phyloP scores from a whole-genome alignment of 1,140 invertebrate genomes.

The Scaptomyza hsui region DNA sequence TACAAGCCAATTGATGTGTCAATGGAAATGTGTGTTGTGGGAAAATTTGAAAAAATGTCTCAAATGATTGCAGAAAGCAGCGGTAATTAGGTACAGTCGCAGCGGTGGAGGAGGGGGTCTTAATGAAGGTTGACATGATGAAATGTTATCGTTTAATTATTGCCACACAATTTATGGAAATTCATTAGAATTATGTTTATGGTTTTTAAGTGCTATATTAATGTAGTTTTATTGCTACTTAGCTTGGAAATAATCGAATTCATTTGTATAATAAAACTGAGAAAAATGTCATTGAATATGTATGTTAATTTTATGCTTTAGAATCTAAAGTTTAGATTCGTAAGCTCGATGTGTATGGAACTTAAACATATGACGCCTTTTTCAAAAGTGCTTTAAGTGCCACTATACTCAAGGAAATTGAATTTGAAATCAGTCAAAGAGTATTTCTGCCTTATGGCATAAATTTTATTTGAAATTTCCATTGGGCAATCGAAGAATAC shows the following conservation, averaged over 20 bases:
- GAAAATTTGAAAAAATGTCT: slow-evolving; percentile 38
- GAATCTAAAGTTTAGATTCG: background rate
- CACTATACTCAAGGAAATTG: background rate
- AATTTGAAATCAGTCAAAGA: slow-evolving; percentile 23
- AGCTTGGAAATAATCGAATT: too few species aligned
- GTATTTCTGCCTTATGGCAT: slow-evolving; percentile 38
- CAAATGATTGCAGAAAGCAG: slow-evolving; percentile 42
- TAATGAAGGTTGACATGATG: slow-evolving; percentile 64
- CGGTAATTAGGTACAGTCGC: slow-evolving; percentile 62
- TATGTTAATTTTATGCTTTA: background rate
- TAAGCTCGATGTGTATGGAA: background rate
- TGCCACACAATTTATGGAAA: slow-evolving; percentile 75
- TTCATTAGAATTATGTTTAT: slow-evolving; percentile 65
- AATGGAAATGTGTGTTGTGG: slow-evolving; percentile 48
- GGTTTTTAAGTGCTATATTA: slow-evolving; percentile 16
- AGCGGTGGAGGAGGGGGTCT: slow-evolving; percentile 7
- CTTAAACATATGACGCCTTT: background rate
- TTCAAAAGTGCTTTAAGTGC: background rate
- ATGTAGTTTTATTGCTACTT: slow-evolving; percentile 14
- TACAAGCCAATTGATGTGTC: slow-evolving; percentile 46
- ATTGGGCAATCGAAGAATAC: slow-evolving; percentile 48
- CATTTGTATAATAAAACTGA: too few species aligned
- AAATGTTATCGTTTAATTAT: slow-evolving; percentile 73
- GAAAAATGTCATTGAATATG: background rate
- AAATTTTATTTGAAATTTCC: slow-evolving; percentile 38